Base-by-base conservation (phyloP, 2,113 vertebrate species). In the Myotis davidii region DNA sequence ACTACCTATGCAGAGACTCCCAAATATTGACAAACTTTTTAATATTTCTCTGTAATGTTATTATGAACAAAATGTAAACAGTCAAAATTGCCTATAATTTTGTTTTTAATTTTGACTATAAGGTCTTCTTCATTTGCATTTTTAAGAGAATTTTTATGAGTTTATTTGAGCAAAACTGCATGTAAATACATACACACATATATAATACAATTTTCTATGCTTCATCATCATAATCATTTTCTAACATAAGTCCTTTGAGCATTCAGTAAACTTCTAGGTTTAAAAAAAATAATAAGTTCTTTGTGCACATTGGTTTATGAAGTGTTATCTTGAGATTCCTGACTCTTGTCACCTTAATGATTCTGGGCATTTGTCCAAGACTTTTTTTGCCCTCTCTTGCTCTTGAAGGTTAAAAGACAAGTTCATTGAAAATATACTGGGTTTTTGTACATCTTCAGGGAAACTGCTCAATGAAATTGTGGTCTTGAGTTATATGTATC, bases 321-420 rank as follows among this genome's bases (percentile, higher is more conserved):
- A n/a, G 13, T 70, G n/a, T 81, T 56, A 77, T 39, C 21, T 81
- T 88, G 52, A 48, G 20, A 45, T 16, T 48, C 8, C 13, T 12
- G 18, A 61, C 73, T 93, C 20, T 64, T 61, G 72, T 88, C 25
- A 67, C 59, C 7, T 84, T 76, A 91, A 77, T 90, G n/a, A 54
- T 74, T 89, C 39, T 90, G 67, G 52, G 52, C 5, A 61, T 86
- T 79, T 59, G 83, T 84, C 16, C 42, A 77, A 96, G 85, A 34
- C 11, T 32, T 11, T 65, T 65, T 85, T 89, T 89, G n/a, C 6
- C 32, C 32, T 89, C 48, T 89, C n/a, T 81, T 91, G 11, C 27
- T 39, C 37, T 90, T 17, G n/a, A 61, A 87, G 16, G 13, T 72
- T 52, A 96, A 93, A 84, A 94, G 29, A 61, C 11, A 90, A 34